A percentile compares a stretch with the other conserved stretches of the same genome.
Conservation (phyloP, 2,888 invertebrate species). For the Sesamia inferens region DNA sequence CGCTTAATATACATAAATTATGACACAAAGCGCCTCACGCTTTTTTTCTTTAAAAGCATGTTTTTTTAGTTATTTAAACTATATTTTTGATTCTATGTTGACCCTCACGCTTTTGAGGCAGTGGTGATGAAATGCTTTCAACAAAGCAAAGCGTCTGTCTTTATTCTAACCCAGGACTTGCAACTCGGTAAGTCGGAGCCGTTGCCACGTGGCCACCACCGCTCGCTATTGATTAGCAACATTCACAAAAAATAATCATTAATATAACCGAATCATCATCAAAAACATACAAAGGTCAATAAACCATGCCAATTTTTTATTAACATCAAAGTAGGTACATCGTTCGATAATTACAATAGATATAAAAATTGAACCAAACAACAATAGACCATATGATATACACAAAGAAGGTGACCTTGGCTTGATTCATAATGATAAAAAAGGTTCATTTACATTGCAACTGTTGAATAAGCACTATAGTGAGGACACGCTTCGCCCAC, state of each 20-base stretch:
- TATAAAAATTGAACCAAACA: constrained; percentile 49
- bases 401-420: constrained; percentile 86
- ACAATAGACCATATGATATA: constrained; percentile 78
- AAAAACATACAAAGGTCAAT: constrained; percentile 44
- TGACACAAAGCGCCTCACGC: no score
- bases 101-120: not conserved
- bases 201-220: not conserved
- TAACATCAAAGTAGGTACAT: constrained; percentile 41
- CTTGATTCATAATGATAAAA: constrained; percentile 84
- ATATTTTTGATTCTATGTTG: not conserved
- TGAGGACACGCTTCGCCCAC: constrained; percentile 84
- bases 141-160: not conserved
- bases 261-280: constrained; percentile 11
- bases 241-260: not conserved
- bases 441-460: constrained; percentile 90
- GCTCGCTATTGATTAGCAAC: not conserved
- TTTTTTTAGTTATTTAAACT: no score
- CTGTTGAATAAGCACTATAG: constrained; percentile 85
- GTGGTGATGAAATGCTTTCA: not conserved
- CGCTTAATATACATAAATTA: no score
- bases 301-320: constrained; percentile 47
- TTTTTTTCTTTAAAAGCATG: no score
- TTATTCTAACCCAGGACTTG: not conserved
- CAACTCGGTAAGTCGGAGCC: not conserved
- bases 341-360: constrained; percentile 53